Evolutionary conservation across 53 echinoderm and acorn worm species (phyloP), one percentile per base, ranked within the genome.

Genomic region (Arbacia lixula): DNA sequence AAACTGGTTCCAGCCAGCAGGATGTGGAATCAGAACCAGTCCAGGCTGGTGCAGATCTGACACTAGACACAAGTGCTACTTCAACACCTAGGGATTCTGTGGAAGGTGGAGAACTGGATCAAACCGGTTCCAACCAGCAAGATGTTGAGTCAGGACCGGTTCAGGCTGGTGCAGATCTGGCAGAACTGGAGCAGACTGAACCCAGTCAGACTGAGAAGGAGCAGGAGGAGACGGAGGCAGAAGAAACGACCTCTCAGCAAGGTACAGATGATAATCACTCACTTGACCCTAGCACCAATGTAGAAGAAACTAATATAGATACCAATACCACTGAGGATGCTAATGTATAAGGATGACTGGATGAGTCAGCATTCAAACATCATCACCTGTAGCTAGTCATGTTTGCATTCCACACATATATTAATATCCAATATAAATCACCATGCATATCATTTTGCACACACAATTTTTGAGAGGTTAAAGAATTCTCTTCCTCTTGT

Each of bases 101-200:
- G 14, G 38, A 57, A 66, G 20, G 66, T 21, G 49, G 27, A 60
- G 77, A 60, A 57, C 60, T 36, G 3, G 38, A 12, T 6, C 60
- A 39, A 77, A 60, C 77, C 0, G 60, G 58, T 56, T 77, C 60
- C 55, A 55, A 42, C 14, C 58, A 19, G 74, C n/a, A 32, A 36
- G 55, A 20, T 53, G 53, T 53, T 12, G 84, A 77, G 56, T 1
- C 5, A 33, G 2, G 3, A 77, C 37, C 4, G 58, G 61, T 71
- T 81, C 55, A 88, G 85, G 43, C 69, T 88, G 37, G 64, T 83
- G 6, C 37, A 76, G 22, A 90, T 62, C 68, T 64, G 85, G 27
- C 66, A 83, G 81, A 77, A 77, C 72, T 76, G 82, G 86, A 88
- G 85, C 37, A 55, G 53, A 50, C 93, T 85, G 66, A 89, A 87